These are phyloP conservation scores for Planiliza haematocheilus DNA, from an alignment of 2,113 vertebrate genomes.

Conservation along the genomic window DNA sequence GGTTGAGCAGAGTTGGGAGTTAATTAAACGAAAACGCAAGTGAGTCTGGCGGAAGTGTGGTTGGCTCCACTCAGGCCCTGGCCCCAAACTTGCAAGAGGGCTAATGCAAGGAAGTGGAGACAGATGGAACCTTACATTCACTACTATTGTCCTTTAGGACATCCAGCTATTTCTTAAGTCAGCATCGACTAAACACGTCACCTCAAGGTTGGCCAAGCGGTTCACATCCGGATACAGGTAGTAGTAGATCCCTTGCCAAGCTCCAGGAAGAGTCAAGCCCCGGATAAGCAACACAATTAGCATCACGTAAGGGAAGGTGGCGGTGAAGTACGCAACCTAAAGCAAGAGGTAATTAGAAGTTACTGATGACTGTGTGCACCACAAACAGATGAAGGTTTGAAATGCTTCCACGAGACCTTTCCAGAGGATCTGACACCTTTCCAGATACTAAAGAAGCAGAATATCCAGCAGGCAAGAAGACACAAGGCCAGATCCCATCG, in stretches of 20 bases:
- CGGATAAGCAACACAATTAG: slow-evolving; percentile 49
- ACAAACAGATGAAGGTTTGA: no score
- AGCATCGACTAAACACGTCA: no score
- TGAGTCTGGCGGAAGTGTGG: no score
- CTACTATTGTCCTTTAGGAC: no score
- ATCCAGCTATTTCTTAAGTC: no score
- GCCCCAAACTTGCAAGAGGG: no score
- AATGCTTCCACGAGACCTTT: slow-evolving; percentile 89
- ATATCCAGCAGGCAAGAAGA: slow-evolving; percentile 87
- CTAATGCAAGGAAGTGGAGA: no score
- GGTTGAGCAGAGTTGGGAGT: no score
- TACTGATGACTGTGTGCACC: no score
- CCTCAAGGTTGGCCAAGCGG: slow-evolving; percentile 46
- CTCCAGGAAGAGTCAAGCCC: slow-evolving; percentile 58
- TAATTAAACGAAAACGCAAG: no score
- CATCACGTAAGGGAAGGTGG: slow-evolving; percentile 56
- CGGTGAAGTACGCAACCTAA: slow-evolving; percentile 61
- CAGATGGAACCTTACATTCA: no score
- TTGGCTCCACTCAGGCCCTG: no score
- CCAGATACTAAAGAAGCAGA: slow-evolving; percentile 93
- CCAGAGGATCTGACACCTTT: slow-evolving; percentile 91
- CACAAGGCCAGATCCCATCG: slow-evolving; percentile 91
- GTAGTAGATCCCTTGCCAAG: slow-evolving; percentile 51
- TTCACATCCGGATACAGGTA: slow-evolving; percentile 58
- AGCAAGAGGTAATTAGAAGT: neutral